phyloP scores from a whole-genome alignment of 2,113 vertebrate species.

The Oxygymnocypris stewartii region DNA sequence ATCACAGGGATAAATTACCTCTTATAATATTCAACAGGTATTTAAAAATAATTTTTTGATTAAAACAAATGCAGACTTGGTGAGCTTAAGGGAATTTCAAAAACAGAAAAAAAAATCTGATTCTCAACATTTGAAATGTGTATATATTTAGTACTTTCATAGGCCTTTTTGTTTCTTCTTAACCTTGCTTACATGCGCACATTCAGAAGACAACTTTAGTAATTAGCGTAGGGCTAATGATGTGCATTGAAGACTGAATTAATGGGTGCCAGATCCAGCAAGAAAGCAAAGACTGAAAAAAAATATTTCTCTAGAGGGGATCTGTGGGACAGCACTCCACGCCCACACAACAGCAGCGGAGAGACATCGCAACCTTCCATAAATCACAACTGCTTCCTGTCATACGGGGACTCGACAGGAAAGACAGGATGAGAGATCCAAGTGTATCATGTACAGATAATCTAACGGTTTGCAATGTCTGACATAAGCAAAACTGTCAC shows the following conservation, averaged over 20 bases:
- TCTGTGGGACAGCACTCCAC: constrained; percentile 5
- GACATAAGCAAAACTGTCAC: constrained; percentile 22
- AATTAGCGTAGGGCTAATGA: constrained; percentile 45
- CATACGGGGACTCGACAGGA: constrained; percentile 8
- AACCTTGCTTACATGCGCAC: constrained; percentile 20
- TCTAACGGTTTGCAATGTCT: constrained; percentile 18
- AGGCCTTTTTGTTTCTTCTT: constrained; percentile 5
- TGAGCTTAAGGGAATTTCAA: no score
- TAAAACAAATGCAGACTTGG: no score
- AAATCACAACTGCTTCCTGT: constrained; percentile 47
- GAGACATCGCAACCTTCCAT: constrained; percentile 37
- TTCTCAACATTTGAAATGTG: no score
- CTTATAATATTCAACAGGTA: no score
- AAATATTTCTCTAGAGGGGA: constrained; percentile 14
- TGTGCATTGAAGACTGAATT: constrained; percentile 26
- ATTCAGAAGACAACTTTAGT: constrained; percentile 35
- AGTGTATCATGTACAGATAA: constrained; percentile 34
- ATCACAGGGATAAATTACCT: neutral
- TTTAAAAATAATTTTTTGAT: no score
- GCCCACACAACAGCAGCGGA: constrained; percentile 34
- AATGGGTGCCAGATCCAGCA: constrained; percentile 15
- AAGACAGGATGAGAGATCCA: constrained; percentile 18
- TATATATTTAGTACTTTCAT: neutral
- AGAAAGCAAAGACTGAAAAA: constrained; percentile 23
- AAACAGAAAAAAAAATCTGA: no score